These are phyloP conservation scores for Cephalopholis sonnerati DNA, from an alignment of 2,113 vertebrate species.

Conservation along the genomic window DNA sequence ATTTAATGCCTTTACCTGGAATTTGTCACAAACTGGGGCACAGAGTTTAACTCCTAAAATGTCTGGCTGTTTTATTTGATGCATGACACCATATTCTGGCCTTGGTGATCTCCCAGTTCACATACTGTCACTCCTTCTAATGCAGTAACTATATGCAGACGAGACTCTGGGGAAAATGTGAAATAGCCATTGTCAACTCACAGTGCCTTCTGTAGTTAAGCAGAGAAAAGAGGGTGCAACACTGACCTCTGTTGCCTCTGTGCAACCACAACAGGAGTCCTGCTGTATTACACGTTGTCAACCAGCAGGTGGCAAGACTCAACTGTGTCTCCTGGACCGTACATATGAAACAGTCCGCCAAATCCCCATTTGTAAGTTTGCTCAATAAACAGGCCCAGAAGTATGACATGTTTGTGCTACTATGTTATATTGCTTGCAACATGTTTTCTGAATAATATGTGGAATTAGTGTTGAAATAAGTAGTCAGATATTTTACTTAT, in stretches of 20 bases:
- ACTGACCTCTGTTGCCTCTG: conserved; percentile 58
- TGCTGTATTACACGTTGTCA: conserved; percentile 28
- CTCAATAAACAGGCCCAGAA: not conserved
- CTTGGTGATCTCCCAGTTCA: conserved; percentile 1
- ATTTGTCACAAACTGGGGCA: conserved; percentile 5
- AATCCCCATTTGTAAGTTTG: not conserved
- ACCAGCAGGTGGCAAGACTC: conserved; percentile 68
- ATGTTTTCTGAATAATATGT: too few species aligned
- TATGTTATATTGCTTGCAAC: too few species aligned
- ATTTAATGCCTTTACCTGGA: conserved; percentile 9
- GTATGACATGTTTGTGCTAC: not conserved
- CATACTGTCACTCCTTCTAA: conserved; percentile 12
- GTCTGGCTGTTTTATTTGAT: not conserved
- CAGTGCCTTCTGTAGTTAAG: not conserved
- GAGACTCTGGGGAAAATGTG: conserved; percentile 19
- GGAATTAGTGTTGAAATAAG: too few species aligned
- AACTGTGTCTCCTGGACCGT: not conserved
- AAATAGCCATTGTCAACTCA: not conserved
- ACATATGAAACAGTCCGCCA: not conserved
- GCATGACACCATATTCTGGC: not conserved
- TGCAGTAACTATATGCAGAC: conserved; percentile 2
- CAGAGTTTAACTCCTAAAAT: conserved; percentile 15
- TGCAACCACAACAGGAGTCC: not conserved
- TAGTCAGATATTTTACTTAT: too few species aligned
- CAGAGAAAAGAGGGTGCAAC: conserved; percentile 14